phyloP scores from a whole-genome alignment of 37 sponge, comb jelly and placozoan genomes.

The Ephydatia muelleri region DNA sequence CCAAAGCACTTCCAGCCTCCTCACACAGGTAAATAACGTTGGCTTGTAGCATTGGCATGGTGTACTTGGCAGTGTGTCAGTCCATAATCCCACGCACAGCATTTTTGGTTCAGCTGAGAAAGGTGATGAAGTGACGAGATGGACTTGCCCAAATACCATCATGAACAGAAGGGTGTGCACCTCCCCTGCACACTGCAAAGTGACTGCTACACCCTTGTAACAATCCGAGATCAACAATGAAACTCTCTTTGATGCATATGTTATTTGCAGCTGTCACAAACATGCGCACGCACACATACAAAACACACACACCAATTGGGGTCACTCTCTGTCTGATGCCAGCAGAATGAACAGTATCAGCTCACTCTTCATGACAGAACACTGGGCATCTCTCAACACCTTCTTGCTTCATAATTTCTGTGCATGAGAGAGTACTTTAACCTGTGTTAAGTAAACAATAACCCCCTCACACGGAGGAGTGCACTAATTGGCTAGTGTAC shows the following conservation, averaged over 20 bases:
- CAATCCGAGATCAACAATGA: background rate
- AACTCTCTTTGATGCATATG: background rate
- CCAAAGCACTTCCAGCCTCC: constrained; percentile 57
- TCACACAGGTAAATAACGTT: constrained; percentile 49
- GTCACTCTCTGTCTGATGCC: background rate
- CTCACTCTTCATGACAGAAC: background rate
- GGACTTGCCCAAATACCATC: constrained; percentile 3
- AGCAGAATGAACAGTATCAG: background rate
- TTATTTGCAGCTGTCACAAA: background rate
- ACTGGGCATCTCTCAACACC: background rate
- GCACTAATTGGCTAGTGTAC: constrained; percentile 1
- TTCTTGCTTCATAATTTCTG: background rate
- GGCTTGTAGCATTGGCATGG: background rate
- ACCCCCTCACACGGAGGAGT: background rate
- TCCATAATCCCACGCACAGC: background rate
- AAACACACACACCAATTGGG: background rate
- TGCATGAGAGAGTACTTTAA: background rate
- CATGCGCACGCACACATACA: background rate
- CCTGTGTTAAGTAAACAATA: background rate
- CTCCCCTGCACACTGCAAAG: background rate
- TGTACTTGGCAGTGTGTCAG: background rate
- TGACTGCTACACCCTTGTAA: background rate
- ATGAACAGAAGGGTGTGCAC: background rate
- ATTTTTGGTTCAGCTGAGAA: background rate
- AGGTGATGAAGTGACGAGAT: background rate